Evolutionary conservation across 2,113 vertebrate genomes (phyloP).

Genomic region (Eretmochelys imbricata): DNA sequence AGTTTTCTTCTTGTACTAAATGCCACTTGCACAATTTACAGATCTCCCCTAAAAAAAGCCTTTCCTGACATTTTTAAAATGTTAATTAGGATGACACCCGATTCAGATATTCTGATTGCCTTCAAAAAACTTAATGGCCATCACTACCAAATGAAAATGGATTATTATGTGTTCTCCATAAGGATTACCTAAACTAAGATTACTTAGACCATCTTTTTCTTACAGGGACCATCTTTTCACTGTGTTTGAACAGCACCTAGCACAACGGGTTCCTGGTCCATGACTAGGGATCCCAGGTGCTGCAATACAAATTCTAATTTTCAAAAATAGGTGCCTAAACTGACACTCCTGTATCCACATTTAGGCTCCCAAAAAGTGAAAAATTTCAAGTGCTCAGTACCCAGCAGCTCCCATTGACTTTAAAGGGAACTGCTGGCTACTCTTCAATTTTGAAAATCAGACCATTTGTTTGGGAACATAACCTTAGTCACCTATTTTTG

Average conservation of each 20-base stretch:
- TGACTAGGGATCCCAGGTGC: too few relatives aligned
- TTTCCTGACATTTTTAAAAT: neutral
- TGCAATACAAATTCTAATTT: neutral
- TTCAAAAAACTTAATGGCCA: neutral
- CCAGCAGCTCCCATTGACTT: neutral
- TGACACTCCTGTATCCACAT: neutral
- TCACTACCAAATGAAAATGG: neutral
- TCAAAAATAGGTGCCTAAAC: neutral
- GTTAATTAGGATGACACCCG: neutral
- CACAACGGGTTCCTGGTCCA: neutral
- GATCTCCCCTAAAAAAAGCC: neutral
- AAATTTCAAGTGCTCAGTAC: neutral
- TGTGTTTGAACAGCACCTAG: neutral
- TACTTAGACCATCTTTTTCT: neutral
- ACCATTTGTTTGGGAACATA: neutral
- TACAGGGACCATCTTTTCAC: neutral
- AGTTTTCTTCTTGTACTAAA: neutral
- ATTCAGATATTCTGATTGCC: neutral
- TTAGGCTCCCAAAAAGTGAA: too few relatives aligned
- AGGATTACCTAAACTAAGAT: neutral
- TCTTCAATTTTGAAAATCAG: neutral
- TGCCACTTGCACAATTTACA: neutral
- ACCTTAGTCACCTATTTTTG: neutral
- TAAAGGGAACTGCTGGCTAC: neutral
- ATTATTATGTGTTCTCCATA: neutral